A percentile compares a stretch with the other conserved stretches of the same genome.
Conservation (phyloP, 2,113 vertebrate species). For the Leucopternis melanops region DNA sequence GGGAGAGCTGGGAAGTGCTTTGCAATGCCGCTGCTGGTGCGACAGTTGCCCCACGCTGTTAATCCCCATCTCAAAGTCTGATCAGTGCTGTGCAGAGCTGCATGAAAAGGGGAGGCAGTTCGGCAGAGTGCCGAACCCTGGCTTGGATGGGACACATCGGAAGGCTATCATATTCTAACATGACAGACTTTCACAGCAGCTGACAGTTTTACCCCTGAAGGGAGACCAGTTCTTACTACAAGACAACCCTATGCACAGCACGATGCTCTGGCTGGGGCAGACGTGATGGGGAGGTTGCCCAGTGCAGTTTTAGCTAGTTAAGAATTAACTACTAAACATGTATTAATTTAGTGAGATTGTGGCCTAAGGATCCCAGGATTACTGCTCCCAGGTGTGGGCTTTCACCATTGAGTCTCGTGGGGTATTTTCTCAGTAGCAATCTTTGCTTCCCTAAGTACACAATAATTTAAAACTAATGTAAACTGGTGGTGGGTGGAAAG, state of each 20-base stretch:
- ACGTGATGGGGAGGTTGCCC: neutral
- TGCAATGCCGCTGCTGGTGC: neutral
- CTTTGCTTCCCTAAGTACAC: neutral
- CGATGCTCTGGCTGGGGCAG: neutral
- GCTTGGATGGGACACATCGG: neutral
- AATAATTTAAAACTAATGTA: neutral
- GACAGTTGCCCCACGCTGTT: too few relatives aligned
- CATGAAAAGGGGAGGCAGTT: rapidly evolving
- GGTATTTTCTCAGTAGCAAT: neutral
- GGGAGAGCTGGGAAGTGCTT: neutral
- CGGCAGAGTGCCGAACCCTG: neutral
- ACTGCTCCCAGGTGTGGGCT: neutral
- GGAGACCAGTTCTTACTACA: neutral
- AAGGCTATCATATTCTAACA: neutral
- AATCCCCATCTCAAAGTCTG: neutral
- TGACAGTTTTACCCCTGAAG: neutral
- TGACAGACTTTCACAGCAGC: neutral
- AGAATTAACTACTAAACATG: neutral
- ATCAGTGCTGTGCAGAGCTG: rapidly evolving
- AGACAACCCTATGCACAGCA: neutral
- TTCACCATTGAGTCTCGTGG: neutral
- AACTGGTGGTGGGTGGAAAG: neutral
- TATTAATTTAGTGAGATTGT: neutral
- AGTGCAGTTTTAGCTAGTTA: neutral
- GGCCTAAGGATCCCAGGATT: neutral